Conservation (phyloP, 2,797 vertebrate species). For the Diplodus sargus region DNA sequence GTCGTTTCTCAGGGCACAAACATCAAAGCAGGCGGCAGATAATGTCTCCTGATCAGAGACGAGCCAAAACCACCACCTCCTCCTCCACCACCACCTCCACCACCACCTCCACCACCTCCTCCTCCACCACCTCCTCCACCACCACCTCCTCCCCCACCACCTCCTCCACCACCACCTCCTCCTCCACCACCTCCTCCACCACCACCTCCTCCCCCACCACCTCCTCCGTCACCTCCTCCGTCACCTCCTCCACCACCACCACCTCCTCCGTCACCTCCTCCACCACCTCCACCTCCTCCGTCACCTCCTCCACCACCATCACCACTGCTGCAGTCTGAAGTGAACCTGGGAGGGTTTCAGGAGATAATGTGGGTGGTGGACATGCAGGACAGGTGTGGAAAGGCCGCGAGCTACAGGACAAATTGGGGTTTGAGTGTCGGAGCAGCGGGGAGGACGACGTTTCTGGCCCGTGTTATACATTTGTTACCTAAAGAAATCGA, state of each 20-base stretch:
- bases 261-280: too few species aligned
- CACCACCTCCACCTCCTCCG: not conserved
- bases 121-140: constrained; percentile 6
- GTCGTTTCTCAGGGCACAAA: constrained; percentile 55
- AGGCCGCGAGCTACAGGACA: not conserved
- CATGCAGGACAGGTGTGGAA: constrained; percentile 2
- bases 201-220: too few species aligned
- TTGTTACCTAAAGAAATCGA: too few species aligned
- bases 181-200: not conserved
- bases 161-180: not conserved
- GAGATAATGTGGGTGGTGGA: not conserved
- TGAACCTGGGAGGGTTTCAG: not conserved
- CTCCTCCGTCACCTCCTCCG: too few species aligned
- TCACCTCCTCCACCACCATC: not conserved
- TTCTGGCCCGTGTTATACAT: not conserved
- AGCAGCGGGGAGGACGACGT: not conserved
- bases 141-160: too few species aligned
- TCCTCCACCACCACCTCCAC: not conserved
- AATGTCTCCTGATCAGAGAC: constrained; percentile 20
- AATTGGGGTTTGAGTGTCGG: not conserved
- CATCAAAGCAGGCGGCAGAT: constrained; percentile 63
- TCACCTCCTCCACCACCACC: not conserved
- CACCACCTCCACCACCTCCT: too few species aligned
- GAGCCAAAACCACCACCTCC: not conserved
- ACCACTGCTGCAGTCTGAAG: not conserved